Base-by-base conservation (phyloP, 2,113 vertebrate species). In the Stegastes partitus region DNA sequence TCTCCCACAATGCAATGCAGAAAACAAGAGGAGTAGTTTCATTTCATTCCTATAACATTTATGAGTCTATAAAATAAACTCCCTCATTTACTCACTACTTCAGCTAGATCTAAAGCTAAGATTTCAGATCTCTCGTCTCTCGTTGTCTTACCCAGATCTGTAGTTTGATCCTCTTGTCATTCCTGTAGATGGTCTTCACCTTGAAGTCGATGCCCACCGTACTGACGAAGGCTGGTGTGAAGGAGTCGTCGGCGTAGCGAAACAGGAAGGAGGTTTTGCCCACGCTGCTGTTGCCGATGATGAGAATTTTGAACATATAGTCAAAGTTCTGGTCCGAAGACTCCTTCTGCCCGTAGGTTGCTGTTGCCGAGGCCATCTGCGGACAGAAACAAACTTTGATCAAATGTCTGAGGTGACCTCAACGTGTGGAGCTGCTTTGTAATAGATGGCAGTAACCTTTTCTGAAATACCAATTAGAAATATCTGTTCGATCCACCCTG, bases 241-340 rank as follows among this genome's bases (percentile, higher is more conserved):
- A 99, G 66, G 98, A 98, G 90, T 99, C 97, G 7, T 99, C 97
- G 0, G 98, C 97, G 0, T 99, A 99, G 77, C 97, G 96, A 92
- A 99, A 99, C 72, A 99, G 95, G 90, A 99, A 99, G 84, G 96
- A 98, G 4, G 98, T 99, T 93, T 99, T 99, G 31, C 98, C 98
- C 62, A 99, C 98, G 0, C 97, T 99, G 94, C 98, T 99, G 92
- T 99, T 99, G 79, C 98, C 98, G 15, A 99, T 99, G 90, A 99
- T 99, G 89, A 99, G 96, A 87, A 99, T 95, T 91, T 99, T 99
- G 91, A 99, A 99, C 98, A 99, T 99, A 79, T 99, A 99, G 90
- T 99, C 97, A 90, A 99, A 99, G 93, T 99, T 99, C 88, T 99
- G 98, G 93, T 99, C 98, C 1, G 98, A 97, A 83, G 96, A 96